phyloP scores from a whole-genome alignment of 1,140 invertebrate genomes.

The Oscheius sp. region DNA sequence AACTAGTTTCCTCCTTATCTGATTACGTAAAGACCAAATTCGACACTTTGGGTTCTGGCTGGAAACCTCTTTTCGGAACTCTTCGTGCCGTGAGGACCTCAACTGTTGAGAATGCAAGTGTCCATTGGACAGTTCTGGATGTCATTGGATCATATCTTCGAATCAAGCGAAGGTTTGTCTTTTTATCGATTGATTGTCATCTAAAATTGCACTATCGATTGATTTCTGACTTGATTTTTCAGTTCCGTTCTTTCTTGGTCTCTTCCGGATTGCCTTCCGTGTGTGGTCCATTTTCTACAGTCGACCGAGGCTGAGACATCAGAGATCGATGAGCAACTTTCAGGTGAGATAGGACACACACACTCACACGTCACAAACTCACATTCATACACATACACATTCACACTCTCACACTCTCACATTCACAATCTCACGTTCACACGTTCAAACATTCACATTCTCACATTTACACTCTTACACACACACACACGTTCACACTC shows the following conservation, averaged over 20 bases:
- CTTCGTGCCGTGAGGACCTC: constrained; percentile 21
- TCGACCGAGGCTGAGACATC: background rate
- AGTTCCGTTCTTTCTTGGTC: constrained; percentile 30
- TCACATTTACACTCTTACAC: no score
- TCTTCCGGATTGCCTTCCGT: constrained; percentile 29
- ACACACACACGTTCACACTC: no score
- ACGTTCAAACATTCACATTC: no score
- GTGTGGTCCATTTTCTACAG: constrained; percentile 30
- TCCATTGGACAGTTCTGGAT: constrained; percentile 35
- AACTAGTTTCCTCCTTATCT: constrained; percentile 16
- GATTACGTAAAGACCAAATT: constrained; percentile 25
- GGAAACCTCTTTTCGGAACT: constrained; percentile 34
- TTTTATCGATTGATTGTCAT: background rate
- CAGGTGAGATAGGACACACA: background rate
- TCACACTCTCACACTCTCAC: no score
- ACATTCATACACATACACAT: no score
- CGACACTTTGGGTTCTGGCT: constrained; percentile 30
- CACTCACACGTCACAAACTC: background rate
- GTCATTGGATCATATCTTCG: constrained; percentile 28
- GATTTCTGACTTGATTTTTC: background rate
- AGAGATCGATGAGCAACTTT: background rate
- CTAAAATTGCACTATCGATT: no score
- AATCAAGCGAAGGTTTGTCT: constrained; percentile 14
- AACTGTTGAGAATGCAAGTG: constrained; percentile 14
- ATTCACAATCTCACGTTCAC: no score